phyloP scores from a whole-genome alignment of 2,113 vertebrate species.

The Struthio camelus region DNA sequence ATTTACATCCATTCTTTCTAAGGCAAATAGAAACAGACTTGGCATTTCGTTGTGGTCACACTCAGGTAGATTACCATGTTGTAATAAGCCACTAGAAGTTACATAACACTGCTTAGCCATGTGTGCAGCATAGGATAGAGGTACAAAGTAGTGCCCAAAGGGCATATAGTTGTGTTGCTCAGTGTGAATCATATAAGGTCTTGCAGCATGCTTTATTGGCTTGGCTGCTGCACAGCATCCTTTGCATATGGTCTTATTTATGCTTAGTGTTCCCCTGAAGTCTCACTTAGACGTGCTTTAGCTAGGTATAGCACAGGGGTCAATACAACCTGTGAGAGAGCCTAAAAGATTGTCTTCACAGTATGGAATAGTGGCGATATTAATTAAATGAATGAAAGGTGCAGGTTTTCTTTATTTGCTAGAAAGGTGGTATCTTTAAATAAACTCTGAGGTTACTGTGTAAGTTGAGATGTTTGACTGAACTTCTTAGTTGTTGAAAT shows the following conservation, averaged over 20 bases:
- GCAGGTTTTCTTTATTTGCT: background rate
- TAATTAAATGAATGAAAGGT: background rate
- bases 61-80: background rate
- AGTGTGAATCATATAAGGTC: background rate
- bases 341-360: background rate
- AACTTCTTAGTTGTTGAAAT: background rate
- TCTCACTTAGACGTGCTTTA: background rate
- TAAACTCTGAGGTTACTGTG: background rate
- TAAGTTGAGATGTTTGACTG: background rate
- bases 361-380: background rate
- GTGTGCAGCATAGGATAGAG: background rate
- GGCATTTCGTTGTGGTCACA: background rate
- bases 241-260: background rate
- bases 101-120: fast-evolving
- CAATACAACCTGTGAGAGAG: background rate
- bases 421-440: background rate
- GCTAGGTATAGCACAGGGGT: background rate
- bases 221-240: background rate
- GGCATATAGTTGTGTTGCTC: fast-evolving
- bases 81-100: background rate
- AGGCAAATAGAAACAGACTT: background rate
- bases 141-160: background rate
- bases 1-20: background rate
- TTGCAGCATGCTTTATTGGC: background rate
- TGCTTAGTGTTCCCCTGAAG: background rate